Percentiles rank a stretch among this genome's conserved stretches.
These are phyloP conservation scores for Crossocerus cetratus DNA, from an alignment of 2,888 invertebrate species.

Conservation along the genomic window DNA sequence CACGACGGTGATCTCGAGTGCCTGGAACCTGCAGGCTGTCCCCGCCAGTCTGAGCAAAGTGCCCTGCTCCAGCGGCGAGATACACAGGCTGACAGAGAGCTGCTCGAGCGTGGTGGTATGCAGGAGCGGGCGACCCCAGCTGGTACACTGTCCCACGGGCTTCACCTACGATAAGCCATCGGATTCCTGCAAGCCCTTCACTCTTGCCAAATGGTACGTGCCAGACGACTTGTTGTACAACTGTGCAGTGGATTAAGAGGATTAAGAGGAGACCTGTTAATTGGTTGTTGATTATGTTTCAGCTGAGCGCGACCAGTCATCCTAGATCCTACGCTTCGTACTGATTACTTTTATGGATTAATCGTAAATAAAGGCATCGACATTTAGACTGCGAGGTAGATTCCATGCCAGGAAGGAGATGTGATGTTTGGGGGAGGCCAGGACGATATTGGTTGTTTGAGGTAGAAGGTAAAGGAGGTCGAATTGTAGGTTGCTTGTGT, in stretches of 20 bases:
- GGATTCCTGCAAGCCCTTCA: slow-evolving; percentile 65
- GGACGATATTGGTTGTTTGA: too few relatives aligned
- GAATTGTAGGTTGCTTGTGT: too few relatives aligned
- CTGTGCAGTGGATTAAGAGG: too few relatives aligned
- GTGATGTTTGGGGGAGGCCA: too few relatives aligned
- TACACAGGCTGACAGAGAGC: slow-evolving; percentile 65
- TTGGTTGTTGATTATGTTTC: slow-evolving; percentile 41
- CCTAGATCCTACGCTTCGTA: slow-evolving; percentile 48
- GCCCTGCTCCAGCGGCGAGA: slow-evolving; percentile 65
- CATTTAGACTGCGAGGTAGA: slow-evolving; percentile 18
- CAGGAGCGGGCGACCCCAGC: slow-evolving; percentile 61
- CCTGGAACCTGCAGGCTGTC: slow-evolving; percentile 65
- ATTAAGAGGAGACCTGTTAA: too few relatives aligned
- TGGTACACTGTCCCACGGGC: slow-evolving; percentile 65
- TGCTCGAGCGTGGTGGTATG: slow-evolving; percentile 70
- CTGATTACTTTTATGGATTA: slow-evolving; percentile 38
- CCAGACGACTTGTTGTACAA: too few relatives aligned
- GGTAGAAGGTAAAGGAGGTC: too few relatives aligned
- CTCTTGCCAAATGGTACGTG: slow-evolving; percentile 69
- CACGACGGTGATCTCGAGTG: slow-evolving; percentile 30
- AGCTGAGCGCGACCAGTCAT: slow-evolving; percentile 52
- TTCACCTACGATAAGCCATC: slow-evolving; percentile 67
- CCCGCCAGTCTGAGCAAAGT: slow-evolving; percentile 60
- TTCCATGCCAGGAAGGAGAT: too few relatives aligned
- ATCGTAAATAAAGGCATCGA: slow-evolving; percentile 43